Base-by-base conservation (phyloP, 2,797 vertebrate genomes). In the Thalassophryne amazonica region DNA sequence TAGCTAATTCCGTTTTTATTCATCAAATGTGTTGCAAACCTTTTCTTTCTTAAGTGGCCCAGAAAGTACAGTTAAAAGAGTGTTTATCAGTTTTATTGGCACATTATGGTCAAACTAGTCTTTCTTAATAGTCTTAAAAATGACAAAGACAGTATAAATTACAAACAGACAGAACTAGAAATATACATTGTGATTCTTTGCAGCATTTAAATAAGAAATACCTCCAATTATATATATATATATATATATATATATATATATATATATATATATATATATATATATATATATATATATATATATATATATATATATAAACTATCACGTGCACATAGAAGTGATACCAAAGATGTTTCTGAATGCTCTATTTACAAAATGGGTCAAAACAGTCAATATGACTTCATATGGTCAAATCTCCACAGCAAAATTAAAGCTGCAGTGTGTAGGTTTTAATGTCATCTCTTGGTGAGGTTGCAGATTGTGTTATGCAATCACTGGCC, bases 381-480 rank as follows among this genome's bases (percentile, higher is more conserved):
- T 70, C 42, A 60, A 58, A 27, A 5, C 65, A 91, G 91, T 92
- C 91, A 92, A 92, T 90, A 72, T 92, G 90, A 92, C 91, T 84
- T 48, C 83, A 68, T 32, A 56, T 35, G 16, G 11, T 52, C 10
- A 18, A 66, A 27, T 45, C 72, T 83, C 73, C 80, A 81, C 69
- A 37, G 38, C n/a, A 33, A 63, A 68, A 37, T 6, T 4, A 38
- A 49, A 69, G 35, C n/a, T n/a, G n/a, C n/a, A n/a, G n/a, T n/a
- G n/a, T n/a, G n/a, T n/a, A n/a, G n/a, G n/a, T n/a, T n/a, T n/a
- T n/a, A n/a, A n/a, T n/a, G n/a, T n/a, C n/a, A n/a, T n/a, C n/a
- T n/a, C n/a, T n/a, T n/a, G n/a, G n/a, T n/a, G n/a, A n/a, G n/a
- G n/a, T n/a, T n/a, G n/a, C n/a, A n/a, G n/a, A n/a, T n/a, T n/a